Evolutionary conservation across 2,113 vertebrate genomes (phyloP), one percentile per base, ranked within the genome.

Genomic region (Brachirus orientalis): DNA sequence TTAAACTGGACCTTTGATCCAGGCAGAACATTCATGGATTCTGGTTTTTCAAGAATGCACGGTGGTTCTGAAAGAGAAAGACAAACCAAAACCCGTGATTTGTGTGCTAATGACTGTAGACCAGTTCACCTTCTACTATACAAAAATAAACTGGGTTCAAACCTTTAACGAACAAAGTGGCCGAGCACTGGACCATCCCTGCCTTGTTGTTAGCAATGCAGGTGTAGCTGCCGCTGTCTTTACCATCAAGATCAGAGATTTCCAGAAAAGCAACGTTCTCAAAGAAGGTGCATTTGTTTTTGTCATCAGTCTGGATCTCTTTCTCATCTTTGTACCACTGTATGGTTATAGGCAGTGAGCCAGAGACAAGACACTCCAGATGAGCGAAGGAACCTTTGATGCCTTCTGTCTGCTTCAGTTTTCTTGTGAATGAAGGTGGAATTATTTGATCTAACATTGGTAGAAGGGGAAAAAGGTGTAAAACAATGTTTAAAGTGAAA

Each of bases 211-310:
- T 94, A 62, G 97, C 97, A 44, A 95, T 95, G 77, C 97, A 99
- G 7, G 95, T 96, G 12, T 98, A 99, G 19, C 88, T 95, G 40
- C 98, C 97, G 13, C 93, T 94, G 72, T 98, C 96, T 82, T 90
- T 84, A 48, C 92, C 94, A 89, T 94, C 92, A n/a, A 99, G 94
- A 2, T 93, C 85, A 60, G 94, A 95, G 83, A 99, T 95, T 90
- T 99, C 98, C 90, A 99, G 91, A 86, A 96, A 96, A 14, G 96
- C 96, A 10, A 95, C 96, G 59, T 96, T 98, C 85, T 99, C 98
- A 87, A 96, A 96, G 83, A 98, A 99, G 57, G 96, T 97, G 82
- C 94, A 95, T 89, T 99, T 98, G 84, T 97, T 90, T 79, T 95
- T 98, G 47, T 96, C 94, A 78, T 92, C 94, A 38, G 93, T 82